A percentile compares a stretch with the other conserved stretches of the same genome.
Evolutionary conservation across 1,140 invertebrate species (phyloP).

Genomic region (Drosophila fuyamai): DNA sequence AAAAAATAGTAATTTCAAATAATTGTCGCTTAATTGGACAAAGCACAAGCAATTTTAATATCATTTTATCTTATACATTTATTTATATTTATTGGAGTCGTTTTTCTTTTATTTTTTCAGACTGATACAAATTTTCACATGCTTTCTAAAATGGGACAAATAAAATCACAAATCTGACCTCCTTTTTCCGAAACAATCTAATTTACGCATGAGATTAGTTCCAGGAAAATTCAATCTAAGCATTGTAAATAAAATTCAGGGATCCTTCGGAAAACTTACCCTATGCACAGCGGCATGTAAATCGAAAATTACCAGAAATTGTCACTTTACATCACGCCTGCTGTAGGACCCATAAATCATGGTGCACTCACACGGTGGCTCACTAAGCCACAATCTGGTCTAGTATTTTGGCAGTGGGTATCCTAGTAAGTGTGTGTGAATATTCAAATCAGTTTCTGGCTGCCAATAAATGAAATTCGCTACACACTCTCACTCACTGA

Average conservation of each 20-base stretch:
- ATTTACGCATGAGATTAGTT: conserved; percentile 17
- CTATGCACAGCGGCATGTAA: conserved; percentile 71
- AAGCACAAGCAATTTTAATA: no score
- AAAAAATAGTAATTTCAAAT: no score
- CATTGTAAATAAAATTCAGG: conserved; percentile 27
- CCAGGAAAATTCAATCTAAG: conserved; percentile 12
- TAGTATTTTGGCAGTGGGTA: conserved; percentile 40
- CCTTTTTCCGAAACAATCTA: not conserved
- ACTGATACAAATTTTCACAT: no score
- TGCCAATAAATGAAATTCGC: conserved; percentile 60
- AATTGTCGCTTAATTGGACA: no score
- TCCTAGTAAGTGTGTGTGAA: conserved; percentile 32
- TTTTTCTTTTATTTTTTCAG: no score
- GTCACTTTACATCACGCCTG: conserved; percentile 72
- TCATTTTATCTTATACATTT: no score
- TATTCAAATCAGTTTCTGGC: conserved; percentile 71
- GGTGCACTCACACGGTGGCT: conserved; percentile 22
- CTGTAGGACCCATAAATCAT: conserved; percentile 63
- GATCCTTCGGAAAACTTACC: conserved; percentile 52
- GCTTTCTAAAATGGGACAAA: not conserved
- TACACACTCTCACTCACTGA: conserved; percentile 19
- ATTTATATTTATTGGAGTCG: no score
- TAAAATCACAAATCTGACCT: not conserved
- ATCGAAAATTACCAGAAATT: conserved; percentile 77
- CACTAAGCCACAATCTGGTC: conserved; percentile 21